These are phyloP conservation scores for Strigops habroptila DNA, from an alignment of 2,113 vertebrate species.

Conservation along the genomic window DNA sequence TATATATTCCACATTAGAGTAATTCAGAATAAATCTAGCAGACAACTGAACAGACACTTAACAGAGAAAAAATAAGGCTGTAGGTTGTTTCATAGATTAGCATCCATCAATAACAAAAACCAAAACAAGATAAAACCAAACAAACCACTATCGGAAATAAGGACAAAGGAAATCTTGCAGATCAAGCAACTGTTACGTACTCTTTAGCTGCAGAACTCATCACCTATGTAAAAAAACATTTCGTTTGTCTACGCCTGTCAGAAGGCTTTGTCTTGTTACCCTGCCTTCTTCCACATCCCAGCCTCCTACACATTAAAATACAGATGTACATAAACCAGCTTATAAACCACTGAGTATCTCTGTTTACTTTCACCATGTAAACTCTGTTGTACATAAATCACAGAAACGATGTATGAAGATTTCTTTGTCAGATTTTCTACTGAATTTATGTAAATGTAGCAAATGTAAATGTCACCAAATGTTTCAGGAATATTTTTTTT, in stretches of 20 bases:
- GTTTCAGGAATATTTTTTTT: not conserved
- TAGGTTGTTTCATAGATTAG: not conserved
- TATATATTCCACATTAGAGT: not conserved
- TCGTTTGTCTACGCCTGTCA: not conserved
- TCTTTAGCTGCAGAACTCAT: not conserved
- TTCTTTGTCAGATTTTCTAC: not conserved
- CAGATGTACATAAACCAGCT: not conserved
- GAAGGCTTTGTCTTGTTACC: not conserved
- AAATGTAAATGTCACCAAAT: not conserved
- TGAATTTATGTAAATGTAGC: not conserved
- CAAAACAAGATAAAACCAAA: not conserved
- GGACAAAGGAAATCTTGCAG: not conserved
- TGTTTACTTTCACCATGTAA: not conserved
- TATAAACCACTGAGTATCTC: not conserved
- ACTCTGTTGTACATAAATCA: not conserved
- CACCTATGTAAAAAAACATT: not conserved
- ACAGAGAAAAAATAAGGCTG: not conserved
- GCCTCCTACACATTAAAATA: not conserved
- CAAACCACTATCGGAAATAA: not conserved
- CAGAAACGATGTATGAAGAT: not conserved
- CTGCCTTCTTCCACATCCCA: not conserved
- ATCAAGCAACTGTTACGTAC: not conserved
- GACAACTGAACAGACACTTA: not conserved
- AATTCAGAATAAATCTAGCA: not conserved
- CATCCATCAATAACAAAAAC: not conserved